Percentiles rank a stretch among this genome's conserved stretches.
These are phyloP conservation scores for Megaceryle maxima DNA, from an alignment of 2,113 vertebrate species.

Conservation along the genomic window DNA sequence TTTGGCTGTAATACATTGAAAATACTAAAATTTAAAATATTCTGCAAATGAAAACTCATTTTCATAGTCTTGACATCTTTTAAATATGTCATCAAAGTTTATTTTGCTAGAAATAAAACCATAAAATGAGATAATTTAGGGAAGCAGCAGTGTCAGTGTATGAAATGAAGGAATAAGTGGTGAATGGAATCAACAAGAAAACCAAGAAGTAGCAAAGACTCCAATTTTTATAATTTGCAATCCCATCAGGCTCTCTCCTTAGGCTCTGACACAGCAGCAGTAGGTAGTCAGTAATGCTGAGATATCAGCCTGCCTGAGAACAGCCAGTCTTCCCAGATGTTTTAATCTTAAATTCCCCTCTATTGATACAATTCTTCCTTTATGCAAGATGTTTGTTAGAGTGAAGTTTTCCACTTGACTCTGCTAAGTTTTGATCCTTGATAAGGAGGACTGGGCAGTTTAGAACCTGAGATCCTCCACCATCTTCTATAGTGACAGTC, in stretches of 20 bases:
- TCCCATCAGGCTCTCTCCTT: not conserved
- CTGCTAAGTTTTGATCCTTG: not conserved
- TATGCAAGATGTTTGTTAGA: not conserved
- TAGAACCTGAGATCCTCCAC: not conserved
- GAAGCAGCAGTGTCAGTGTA: not conserved
- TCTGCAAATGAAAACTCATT: conserved; percentile 22
- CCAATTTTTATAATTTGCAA: not conserved
- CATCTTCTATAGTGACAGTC: not conserved
- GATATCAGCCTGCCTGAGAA: not conserved
- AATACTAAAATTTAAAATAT: not conserved
- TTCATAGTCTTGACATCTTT: conserved; percentile 27
- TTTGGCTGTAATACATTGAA: conserved; percentile 10
- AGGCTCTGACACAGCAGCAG: not conserved
- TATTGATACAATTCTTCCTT: not conserved
- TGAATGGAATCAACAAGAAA: conserved; percentile 9
- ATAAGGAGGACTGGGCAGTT: not conserved
- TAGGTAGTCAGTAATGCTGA: not conserved
- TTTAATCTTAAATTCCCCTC: not conserved
- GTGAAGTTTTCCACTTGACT: not conserved
- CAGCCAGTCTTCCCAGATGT: not conserved
- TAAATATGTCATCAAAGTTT: conserved; percentile 13
- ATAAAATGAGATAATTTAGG: conserved; percentile 57
- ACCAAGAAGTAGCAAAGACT: not conserved
- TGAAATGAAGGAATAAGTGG: conserved; percentile 7
- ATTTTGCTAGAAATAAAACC: conserved; percentile 27